Base-by-base conservation (phyloP, 1,140 invertebrate genomes). In the Drosophila parabipectinata region DNA sequence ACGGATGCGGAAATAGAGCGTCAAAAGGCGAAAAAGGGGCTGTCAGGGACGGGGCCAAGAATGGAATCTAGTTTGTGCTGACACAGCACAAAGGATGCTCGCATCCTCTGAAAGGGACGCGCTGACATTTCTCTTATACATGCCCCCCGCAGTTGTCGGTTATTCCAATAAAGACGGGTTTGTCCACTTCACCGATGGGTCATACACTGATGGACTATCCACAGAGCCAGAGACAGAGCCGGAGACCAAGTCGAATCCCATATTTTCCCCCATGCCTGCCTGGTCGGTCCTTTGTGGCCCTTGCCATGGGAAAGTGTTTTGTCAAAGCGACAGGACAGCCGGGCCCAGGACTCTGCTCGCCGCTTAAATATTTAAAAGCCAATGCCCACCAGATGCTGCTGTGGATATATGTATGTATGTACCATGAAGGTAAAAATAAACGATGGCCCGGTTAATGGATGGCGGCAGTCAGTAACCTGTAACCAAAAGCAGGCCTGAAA, bases 361-460 rank as follows among this genome's bases (percentile, higher is more conserved):
- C 50, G 81, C 58, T 73, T 73, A 78, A 78, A 82, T 76, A 76
- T 76, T 82, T 52, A 81, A 67, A 66, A 58, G 64, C 71, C 50
- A 74, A 41, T 56, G 77, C 44, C 52, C 68, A 57, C 63, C 68
- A 57, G 69, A 28, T 55, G 62, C 60, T 48, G 28, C 28, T 48
- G 51, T 26, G 60, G 63, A 52, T 14, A 15, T 21, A 47, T 64
- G 69, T 57, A 54, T 14, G 41, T 21, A 47, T 64, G 69, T 57
- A 54, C 21, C 21, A 21, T 21, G 21, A 21, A 21, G 41, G 59
- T 53, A 60, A 68, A 77, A 74, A 76, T 75, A 84, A 72, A 60
- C 72, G 58, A 58, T 72, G 76, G 39, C 56, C 55, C 53, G 73
- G 72, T 53, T 56, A 55, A 61, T 61, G 76, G 55, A 58, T 48